phyloP scores from a whole-genome alignment of 2,888 invertebrate genomes.

The Chrysodeixis includens region DNA sequence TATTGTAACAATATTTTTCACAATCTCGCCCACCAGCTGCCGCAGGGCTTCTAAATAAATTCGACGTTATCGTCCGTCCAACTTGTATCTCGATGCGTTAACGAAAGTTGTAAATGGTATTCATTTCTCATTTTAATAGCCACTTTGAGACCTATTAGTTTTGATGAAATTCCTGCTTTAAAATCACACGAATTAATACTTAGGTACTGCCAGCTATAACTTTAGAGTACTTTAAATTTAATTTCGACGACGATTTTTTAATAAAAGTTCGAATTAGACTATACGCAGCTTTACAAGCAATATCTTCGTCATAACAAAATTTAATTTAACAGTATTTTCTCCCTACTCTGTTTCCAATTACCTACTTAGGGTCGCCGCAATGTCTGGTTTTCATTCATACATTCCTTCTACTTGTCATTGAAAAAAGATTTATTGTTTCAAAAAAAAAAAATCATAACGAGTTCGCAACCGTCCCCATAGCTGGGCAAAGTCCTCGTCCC shows the following conservation, averaged over 20 bases:
- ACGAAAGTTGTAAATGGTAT: constrained; percentile 46
- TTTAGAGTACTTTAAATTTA: constrained; percentile 23
- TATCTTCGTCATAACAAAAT: too few species aligned
- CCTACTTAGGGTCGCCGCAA: too few species aligned
- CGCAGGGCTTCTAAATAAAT: constrained; percentile 11
- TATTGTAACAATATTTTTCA: constrained; percentile 6
- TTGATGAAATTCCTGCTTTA: constrained; percentile 44
- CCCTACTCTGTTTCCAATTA: too few species aligned
- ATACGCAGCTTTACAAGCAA: too few species aligned
- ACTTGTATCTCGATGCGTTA: constrained; percentile 11
- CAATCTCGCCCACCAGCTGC: neutral
- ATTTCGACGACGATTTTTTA: constrained; percentile 10
- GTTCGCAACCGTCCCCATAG: too few species aligned
- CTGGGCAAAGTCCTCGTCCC: too few species aligned
- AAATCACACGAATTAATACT: constrained; percentile 37
- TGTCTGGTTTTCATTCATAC: too few species aligned
- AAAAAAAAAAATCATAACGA: too few species aligned
- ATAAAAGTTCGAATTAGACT: neutral
- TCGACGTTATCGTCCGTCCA: constrained; percentile 13
- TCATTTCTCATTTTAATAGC: constrained; percentile 57
- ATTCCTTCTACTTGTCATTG: too few species aligned
- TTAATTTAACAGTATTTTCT: too few species aligned
- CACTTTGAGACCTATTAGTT: constrained; percentile 51
- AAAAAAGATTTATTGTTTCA: too few species aligned
- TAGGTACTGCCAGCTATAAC: constrained; percentile 17